Conservation (phyloP, 2,888 invertebrate species). For the Scaptomyza reducta region DNA sequence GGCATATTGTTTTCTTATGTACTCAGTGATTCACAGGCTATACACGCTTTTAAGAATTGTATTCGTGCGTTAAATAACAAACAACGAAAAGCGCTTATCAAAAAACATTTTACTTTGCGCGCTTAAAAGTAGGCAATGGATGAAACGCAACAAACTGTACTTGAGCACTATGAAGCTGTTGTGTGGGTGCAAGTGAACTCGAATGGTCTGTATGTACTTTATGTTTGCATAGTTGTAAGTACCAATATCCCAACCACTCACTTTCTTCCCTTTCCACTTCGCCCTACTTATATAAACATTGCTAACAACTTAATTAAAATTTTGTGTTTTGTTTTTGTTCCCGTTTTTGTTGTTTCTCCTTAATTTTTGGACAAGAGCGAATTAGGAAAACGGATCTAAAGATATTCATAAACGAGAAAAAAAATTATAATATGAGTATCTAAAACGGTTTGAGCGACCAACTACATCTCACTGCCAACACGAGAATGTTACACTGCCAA, state of each 20-base stretch:
- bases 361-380: background rate
- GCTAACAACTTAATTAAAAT: background rate
- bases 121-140: slow-evolving; percentile 33
- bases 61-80: too few relatives aligned
- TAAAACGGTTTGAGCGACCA: slow-evolving; percentile 14
- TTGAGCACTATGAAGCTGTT: slow-evolving; percentile 2
- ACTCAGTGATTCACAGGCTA: too few relatives aligned
- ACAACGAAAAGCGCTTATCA: background rate
- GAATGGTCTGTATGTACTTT: slow-evolving; percentile 1
- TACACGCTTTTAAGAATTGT: too few relatives aligned
- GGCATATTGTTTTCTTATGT: too few relatives aligned
- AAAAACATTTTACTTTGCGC: slow-evolving; percentile 28
- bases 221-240: background rate
- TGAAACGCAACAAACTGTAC: slow-evolving; percentile 6
- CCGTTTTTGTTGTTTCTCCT: slow-evolving; percentile 15
- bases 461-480: slow-evolving; percentile 59
- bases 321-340: background rate
- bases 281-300: slow-evolving; percentile 11
- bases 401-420: background rate
- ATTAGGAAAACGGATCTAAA: background rate
- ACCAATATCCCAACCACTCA: background rate
- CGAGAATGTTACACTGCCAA: slow-evolving; percentile 42
- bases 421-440: slow-evolving; percentile 1
- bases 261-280: background rate
- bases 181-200: background rate